A percentile compares a stretch with the other conserved stretches of the same genome.
phyloP scores from a whole-genome alignment of 2,113 vertebrate genomes.

The Mesitornis unicolor region DNA sequence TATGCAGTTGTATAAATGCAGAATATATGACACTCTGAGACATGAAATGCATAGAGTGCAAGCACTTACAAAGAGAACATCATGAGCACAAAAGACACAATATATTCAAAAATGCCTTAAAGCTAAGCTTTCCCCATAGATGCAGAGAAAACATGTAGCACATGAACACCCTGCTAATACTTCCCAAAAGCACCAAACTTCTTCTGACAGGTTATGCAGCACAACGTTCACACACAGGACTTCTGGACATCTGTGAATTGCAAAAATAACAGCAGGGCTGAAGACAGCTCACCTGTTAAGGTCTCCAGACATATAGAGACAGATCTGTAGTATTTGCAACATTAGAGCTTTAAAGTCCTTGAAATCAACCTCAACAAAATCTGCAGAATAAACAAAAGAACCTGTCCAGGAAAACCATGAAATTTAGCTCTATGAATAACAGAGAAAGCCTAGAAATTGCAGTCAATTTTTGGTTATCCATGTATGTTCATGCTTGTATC shows the following conservation, averaged over 20 bases:
- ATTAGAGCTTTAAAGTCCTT: not conserved
- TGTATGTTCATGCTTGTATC: not conserved
- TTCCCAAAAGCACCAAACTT: not conserved
- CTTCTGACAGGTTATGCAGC: not conserved
- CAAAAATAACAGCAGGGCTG: not conserved
- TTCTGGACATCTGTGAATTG: not conserved
- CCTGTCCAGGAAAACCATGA: rapidly evolving
- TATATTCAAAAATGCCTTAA: not conserved
- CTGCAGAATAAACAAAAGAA: not conserved
- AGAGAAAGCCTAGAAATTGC: not conserved
- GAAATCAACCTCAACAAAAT: not conserved
- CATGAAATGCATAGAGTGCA: not conserved
- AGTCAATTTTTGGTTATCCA: not conserved
- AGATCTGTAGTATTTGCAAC: not conserved
- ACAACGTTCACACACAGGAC: not conserved
- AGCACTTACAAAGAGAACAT: not conserved
- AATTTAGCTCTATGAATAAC: not conserved
- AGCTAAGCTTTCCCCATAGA: not conserved
- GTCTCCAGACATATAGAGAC: not conserved
- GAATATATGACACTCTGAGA: not conserved
- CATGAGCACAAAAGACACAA: not conserved
- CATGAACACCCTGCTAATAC: not conserved
- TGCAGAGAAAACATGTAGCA: rapidly evolving
- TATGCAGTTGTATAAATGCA: not conserved
- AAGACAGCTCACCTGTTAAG: not conserved